Conservation (phyloP, 1,140 invertebrate genomes). For the Carcinoscorpius rotundicauda region DNA sequence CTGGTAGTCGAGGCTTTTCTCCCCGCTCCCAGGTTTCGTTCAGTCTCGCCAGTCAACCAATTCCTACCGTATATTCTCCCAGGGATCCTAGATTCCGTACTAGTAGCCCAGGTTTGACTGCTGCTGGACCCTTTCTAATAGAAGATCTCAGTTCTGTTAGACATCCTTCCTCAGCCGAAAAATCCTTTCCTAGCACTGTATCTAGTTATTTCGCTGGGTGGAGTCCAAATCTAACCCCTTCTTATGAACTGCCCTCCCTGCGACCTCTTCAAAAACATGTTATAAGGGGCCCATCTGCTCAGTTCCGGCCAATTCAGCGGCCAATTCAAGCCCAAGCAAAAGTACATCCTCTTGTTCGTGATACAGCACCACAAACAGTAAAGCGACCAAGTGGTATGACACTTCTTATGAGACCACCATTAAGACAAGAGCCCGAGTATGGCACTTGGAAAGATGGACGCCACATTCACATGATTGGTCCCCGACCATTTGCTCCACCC, state of each 20-base stretch:
- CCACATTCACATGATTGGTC: background rate
- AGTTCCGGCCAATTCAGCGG: constrained; percentile 1
- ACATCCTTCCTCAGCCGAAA: constrained; percentile 60
- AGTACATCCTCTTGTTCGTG: too few species aligned
- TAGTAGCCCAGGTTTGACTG: constrained; percentile 46
- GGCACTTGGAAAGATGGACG: background rate
- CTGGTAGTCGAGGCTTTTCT: constrained; percentile 30
- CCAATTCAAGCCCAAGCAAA: too few species aligned
- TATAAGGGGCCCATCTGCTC: too few species aligned
- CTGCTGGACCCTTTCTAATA: constrained; percentile 52
- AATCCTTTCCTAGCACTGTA: constrained; percentile 49
- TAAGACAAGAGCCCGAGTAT: too few species aligned
- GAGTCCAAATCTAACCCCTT: constrained; percentile 25
- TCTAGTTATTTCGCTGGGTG: constrained; percentile 36
- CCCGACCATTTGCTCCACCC: too few species aligned
- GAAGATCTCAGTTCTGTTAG: constrained; percentile 74
- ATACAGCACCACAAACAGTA: too few species aligned
- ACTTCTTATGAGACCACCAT: too few species aligned
- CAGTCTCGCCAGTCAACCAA: constrained; percentile 16
- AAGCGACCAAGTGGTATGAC: too few species aligned
- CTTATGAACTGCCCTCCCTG: constrained; percentile 53
- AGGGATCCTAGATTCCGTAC: constrained; percentile 45
- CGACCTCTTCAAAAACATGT: constrained; percentile 57
- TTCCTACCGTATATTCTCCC: constrained; percentile 32
- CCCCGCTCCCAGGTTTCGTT: constrained; percentile 32